These are phyloP conservation scores for Hypotaenidia okinawae DNA, from an alignment of 2,797 vertebrate species.

Conservation along the genomic window DNA sequence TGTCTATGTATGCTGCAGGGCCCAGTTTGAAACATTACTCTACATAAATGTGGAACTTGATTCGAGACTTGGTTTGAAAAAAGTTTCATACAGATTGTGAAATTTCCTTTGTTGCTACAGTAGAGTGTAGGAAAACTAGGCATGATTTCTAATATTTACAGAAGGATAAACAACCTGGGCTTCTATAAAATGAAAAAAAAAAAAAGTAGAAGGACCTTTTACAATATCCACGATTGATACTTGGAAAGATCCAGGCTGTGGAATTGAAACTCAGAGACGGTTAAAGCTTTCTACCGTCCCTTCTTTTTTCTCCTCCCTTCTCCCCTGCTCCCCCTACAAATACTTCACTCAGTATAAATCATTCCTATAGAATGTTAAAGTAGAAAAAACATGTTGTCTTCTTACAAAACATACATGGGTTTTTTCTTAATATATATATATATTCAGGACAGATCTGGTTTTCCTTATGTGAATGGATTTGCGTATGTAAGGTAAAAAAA, in stretches of 20 bases:
- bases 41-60: background rate
- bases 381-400: background rate
- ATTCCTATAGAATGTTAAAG: background rate
- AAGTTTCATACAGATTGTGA: background rate
- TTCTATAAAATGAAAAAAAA: background rate
- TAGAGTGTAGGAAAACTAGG: background rate
- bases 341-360: background rate
- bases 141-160: constrained; percentile 13
- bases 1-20: background rate
- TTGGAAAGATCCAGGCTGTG: background rate
- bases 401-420: background rate
- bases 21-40: background rate
- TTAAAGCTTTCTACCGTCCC: background rate
- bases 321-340: background rate
- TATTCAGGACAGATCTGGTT: background rate
- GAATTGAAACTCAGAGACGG: background rate
- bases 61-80: constrained; percentile 6
- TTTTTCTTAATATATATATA: background rate
- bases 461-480: background rate
- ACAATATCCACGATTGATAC: background rate
- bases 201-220: background rate
- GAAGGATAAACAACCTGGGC: rapidly evolving
- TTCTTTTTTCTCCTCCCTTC: background rate
- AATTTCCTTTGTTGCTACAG: background rate
- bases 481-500: background rate